Base-by-base conservation (phyloP, 2,888 invertebrate genomes). In the Leucophora obtusa region DNA sequence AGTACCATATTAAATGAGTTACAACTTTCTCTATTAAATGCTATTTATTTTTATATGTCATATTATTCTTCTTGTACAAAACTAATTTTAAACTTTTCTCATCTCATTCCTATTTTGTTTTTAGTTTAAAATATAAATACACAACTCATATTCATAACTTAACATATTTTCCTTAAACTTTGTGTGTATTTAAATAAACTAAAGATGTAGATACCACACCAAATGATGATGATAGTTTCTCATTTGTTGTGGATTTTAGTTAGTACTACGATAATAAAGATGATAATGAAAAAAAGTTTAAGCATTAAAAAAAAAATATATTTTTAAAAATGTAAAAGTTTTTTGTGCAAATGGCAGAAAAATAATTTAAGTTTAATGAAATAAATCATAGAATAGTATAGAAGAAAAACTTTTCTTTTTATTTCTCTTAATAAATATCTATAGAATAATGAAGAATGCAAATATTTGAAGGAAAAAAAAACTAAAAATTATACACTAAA, bases 341-440 rank as follows among this genome's bases (percentile, higher is more conserved):
- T 53, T 70, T 54, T 70, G 54, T 79, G 62, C 59, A 70, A 74
- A 43, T 74, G 63, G 56, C 70, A 79, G 66, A 80, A 76, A 72
- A 80, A 80, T 80, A 58, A 80, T 76, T 79, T 63, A 76, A 80
- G 58, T 80, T 80, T 68, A 80, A 80, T 72, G 68, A 80, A 80
- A 80, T 80, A 80, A 80, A 80, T 80, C 75, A 72, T 66, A 24
- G 50, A 62, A 68, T 62, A 14, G 60, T 62, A 62, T 71, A 63
- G n/a, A 75, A 38, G 71, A 43, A n/a, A 58, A 80, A 80, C 21
- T 60, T 74, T 65, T n/a, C 24, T 66, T 50, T 6, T 7, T n/a
- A 11, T 43, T 43, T 14, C 43, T 47, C 21, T 3, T 21, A 21
- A 21, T 24, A 14, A n/a, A 50, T 60, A 35, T 28, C 73, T 21